These are phyloP conservation scores for Eulacestoma nigropectus DNA, from an alignment of 2,113 vertebrate species.

Conservation along the genomic window DNA sequence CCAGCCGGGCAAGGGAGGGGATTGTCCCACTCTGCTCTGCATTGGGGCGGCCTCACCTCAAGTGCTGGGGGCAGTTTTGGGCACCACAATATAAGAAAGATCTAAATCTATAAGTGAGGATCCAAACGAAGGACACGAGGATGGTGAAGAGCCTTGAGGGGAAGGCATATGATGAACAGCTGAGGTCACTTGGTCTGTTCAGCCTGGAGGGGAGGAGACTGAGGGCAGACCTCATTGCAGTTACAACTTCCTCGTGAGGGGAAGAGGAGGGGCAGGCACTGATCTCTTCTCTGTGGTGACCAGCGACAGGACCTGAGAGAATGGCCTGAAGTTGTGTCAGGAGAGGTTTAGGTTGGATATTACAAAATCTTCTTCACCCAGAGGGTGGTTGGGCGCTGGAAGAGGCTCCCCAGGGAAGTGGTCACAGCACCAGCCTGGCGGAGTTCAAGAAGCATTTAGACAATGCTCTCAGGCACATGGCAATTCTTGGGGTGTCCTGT, in stretches of 20 bases:
- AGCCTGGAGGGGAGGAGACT: not conserved
- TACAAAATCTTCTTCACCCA: not conserved
- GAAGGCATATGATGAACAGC: accelerated
- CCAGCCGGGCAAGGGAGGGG: accelerated
- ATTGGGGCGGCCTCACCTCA: accelerated
- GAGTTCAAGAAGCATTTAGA: not conserved
- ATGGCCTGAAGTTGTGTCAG: not conserved
- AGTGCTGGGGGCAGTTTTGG: not conserved
- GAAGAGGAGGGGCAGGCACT: not conserved
- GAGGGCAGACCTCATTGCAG: not conserved
- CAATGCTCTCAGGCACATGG: not conserved
- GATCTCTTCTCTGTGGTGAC: not conserved
- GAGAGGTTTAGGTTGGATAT: not conserved
- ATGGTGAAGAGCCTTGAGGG: not conserved
- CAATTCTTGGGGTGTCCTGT: not conserved
- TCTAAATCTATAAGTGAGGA: not conserved
- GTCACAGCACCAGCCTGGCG: not conserved
- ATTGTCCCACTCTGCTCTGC: not conserved
- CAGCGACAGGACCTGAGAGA: accelerated
- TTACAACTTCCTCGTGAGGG: accelerated
- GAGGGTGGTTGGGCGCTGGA: not conserved
- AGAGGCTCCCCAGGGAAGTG: not conserved
- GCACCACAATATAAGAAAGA: accelerated
- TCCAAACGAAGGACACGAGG: not conserved
- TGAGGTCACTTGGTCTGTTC: not conserved